Base-by-base conservation (phyloP, 2,888 invertebrate genomes). In the Limenitis camilla region DNA sequence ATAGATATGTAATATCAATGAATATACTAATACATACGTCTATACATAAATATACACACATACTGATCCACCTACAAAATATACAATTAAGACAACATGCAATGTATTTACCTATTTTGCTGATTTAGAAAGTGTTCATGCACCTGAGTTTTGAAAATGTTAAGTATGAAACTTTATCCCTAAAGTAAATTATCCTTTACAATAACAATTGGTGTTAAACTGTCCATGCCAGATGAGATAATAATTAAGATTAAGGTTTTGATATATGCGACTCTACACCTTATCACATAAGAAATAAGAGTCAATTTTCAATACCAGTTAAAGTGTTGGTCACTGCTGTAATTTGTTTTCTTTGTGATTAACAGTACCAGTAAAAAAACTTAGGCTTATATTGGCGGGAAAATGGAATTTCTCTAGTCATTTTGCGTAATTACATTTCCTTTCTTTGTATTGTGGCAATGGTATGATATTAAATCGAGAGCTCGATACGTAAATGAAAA, bases 251-350 rank as follows among this genome's bases (percentile, higher is more conserved):
- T 36, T 27, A 11, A 28, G 10, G 4, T 19, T 11, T 51, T 29
- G 10, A 33, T 40, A 6, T 9, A 30, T 1, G 27, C 35, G 4
- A 31, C 49, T 49, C 32, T 33, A 38, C 28, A 35, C 35, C 45
- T 19, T 46, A 52, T 47, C 27, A 1, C 6, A 9, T 29, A 6
- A 11, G 6, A 19, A 10, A 28, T 49, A n/a, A 53, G 36, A 31
- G 43, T 52, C 58, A 62, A 61, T 68, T 68, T 55, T 66, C 65
- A 63, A 65, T 59, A 60, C 63, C 60, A 61, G 61, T 61, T 67
- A 67, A 71, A 52, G 62, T 66, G 67, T 66, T 64, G 38, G 44
- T 52, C 51, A 53, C 49, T 44, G 43, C 40, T 45, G 55, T 55
- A 55, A 60, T 59, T 55, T 56, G 47, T 59, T 55, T 58, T 55